These are phyloP conservation scores for Alaudala cheleensis DNA, from an alignment of 2,113 vertebrate species.

Conservation along the genomic window DNA sequence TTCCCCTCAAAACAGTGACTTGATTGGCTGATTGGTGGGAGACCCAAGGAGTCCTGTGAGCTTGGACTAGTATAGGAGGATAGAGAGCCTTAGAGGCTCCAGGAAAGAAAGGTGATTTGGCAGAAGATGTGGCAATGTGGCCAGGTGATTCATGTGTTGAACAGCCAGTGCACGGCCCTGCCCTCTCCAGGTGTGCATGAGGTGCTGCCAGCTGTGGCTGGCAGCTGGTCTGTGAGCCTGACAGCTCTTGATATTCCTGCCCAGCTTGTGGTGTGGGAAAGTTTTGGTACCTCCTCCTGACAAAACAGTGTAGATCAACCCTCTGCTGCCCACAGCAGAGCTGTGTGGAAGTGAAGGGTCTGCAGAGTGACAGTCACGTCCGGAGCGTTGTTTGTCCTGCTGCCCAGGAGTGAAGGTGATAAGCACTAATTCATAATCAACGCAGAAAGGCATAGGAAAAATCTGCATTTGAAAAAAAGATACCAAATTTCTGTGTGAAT, in stretches of 20 bases:
- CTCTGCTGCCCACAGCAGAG: neutral
- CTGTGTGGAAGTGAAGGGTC: neutral
- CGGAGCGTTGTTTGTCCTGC: accelerated
- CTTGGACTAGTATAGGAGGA: neutral
- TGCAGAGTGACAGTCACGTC: neutral
- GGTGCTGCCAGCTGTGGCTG: neutral
- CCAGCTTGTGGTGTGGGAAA: accelerated
- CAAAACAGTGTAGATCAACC: neutral
- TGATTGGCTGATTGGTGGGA: neutral
- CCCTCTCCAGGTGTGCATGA: neutral
- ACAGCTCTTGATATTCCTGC: neutral
- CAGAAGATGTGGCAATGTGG: neutral
- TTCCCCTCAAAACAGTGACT: neutral
- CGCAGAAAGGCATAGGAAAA: neutral
- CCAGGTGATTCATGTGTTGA: neutral
- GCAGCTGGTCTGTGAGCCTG: neutral
- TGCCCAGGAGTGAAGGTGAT: neutral
- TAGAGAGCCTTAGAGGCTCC: neutral
- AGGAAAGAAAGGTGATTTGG: neutral
- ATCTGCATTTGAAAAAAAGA: neutral
- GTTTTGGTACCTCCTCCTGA: neutral
- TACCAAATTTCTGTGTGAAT: neutral
- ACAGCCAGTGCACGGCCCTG: neutral
- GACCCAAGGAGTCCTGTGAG: neutral
- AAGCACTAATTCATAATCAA: neutral